These are phyloP conservation scores for Phyllotis vaccarum DNA, from an alignment of 2,797 vertebrate genomes.

Conservation along the genomic window DNA sequence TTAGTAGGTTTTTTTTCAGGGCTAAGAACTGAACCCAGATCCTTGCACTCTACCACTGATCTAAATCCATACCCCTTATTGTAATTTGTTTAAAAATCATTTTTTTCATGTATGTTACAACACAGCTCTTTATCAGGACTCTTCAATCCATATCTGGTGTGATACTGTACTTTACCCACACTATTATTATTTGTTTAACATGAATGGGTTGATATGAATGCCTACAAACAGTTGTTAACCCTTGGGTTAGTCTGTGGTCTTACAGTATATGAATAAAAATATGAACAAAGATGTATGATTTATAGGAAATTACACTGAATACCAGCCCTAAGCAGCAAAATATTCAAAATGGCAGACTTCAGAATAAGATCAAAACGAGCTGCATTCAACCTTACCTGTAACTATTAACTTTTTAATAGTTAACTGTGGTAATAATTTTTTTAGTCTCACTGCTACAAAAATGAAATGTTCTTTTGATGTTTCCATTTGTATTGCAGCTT, in stretches of 20 bases:
- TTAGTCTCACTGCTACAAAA: not conserved
- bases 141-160: not conserved
- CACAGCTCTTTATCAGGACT: not conserved
- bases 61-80: not conserved
- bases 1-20: not conserved
- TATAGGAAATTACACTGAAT: slow-evolving; percentile 15
- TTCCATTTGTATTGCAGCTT: slow-evolving; percentile 88
- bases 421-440: slow-evolving; percentile 26
- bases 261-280: slow-evolving; percentile 13
- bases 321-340: not conserved
- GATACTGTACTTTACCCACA: not conserved
- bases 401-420: slow-evolving; percentile 53
- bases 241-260: slow-evolving; percentile 39
- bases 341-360: not conserved
- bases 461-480: not conserved
- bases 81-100: not conserved
- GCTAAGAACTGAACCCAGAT: not conserved
- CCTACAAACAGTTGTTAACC: not conserved
- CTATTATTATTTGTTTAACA: not conserved
- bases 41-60: not conserved
- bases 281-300: not conserved
- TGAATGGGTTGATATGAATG: not conserved
- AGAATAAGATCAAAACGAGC: not conserved
- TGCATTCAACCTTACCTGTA: not conserved
- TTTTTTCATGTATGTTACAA: slow-evolving; percentile 46